Conservation (phyloP, 2,113 vertebrate genomes). For the Holacanthus passer region DNA sequence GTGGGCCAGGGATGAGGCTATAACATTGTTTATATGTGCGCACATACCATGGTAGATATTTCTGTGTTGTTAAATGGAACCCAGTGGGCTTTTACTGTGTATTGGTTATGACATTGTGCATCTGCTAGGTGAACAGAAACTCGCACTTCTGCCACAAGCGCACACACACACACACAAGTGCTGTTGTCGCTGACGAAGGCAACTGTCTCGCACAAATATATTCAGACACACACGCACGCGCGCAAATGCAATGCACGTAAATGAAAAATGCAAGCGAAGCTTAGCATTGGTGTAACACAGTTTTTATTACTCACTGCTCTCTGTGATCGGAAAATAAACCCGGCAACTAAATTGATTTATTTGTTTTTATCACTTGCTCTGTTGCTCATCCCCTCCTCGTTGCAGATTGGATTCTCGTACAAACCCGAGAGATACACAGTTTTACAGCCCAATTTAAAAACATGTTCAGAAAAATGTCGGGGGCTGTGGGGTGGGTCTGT, state of each 20-base stretch:
- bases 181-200: constrained; percentile 27
- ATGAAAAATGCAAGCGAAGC: constrained; percentile 70
- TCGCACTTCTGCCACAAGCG: constrained; percentile 15
- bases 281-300: constrained; percentile 62
- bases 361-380: constrained; percentile 75
- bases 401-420: constrained; percentile 69
- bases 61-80: constrained; percentile 66
- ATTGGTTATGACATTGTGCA: constrained; percentile 63
- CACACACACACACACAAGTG: constrained; percentile 19
- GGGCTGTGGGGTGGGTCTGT: constrained; percentile 3
- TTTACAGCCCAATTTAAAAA: constrained; percentile 75
- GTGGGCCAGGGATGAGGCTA: constrained; percentile 24
- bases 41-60: constrained; percentile 43
- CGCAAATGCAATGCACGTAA: constrained; percentile 37
- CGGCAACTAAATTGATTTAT: constrained; percentile 77
- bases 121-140: constrained; percentile 52
- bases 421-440: constrained; percentile 68
- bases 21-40: constrained; percentile 56
- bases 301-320: constrained; percentile 76
- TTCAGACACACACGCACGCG: constrained; percentile 14
- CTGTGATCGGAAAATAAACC: constrained; percentile 76
- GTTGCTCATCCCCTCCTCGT: constrained; percentile 50
- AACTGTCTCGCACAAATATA: constrained; percentile 48
- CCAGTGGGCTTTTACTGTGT: constrained; percentile 59
- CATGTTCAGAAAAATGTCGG: constrained; percentile 50